A percentile compares a stretch with the other conserved stretches of the same genome.
phyloP scores from a whole-genome alignment of 2,113 vertebrate genomes.

The Hippoglossus stenolepis region DNA sequence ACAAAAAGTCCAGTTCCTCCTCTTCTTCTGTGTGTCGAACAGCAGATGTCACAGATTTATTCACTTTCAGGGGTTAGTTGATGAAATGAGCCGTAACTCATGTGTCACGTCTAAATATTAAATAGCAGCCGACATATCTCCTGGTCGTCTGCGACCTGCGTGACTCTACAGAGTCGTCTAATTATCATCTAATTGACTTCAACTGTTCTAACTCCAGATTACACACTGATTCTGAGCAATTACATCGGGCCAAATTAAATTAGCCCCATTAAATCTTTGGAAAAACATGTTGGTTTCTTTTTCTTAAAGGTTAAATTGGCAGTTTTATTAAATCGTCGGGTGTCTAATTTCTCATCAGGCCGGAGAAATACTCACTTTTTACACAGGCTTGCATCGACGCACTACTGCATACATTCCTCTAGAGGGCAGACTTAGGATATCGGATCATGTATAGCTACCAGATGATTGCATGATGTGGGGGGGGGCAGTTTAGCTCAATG shows the following conservation, averaged over 20 bases:
- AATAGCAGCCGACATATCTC: background rate
- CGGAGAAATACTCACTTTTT: too few species aligned
- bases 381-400: too few species aligned
- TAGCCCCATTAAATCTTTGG: background rate
- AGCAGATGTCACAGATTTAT: too few species aligned
- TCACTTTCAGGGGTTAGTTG: too few species aligned
- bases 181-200: background rate
- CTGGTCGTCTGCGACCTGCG: background rate
- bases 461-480: too few species aligned
- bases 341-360: background rate
- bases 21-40: too few species aligned
- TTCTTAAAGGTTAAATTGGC: background rate
- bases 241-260: background rate
- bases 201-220: background rate
- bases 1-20: too few species aligned
- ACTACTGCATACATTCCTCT: too few species aligned
- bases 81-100: too few species aligned
- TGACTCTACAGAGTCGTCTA: background rate
- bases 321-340: background rate
- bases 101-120: background rate
- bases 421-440: too few species aligned
- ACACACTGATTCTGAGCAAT: background rate
- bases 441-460: too few species aligned
- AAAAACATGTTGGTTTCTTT: background rate
- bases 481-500: too few species aligned